Evolutionary conservation across 1,140 invertebrate species (phyloP), one percentile per base, ranked within the genome.

Genomic region (Tetramorium alpestre): DNA sequence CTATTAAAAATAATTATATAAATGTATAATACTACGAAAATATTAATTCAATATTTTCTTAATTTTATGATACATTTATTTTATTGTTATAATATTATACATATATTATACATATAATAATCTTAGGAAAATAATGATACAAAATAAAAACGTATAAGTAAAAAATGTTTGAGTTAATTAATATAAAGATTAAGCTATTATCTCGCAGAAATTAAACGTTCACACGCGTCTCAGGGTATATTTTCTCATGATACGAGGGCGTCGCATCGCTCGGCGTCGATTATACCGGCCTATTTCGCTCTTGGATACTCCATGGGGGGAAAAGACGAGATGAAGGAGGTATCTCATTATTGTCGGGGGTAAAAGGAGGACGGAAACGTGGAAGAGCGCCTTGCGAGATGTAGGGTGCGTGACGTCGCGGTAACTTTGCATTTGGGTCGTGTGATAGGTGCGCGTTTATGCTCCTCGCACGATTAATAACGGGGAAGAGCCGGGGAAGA

Each of bases 371-470:
- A 49, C 33, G 41, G 54, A 73, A 84, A 73, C 69, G 47, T 41
- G 67, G 80, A 82, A 73, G 69, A 72, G 25, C 51, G 41, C 28
- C 69, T 75, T 60, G 54, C 41, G 80, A 84, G 69, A 84, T 60
- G 41, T 60, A 47, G 41, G 67, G 67, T 82, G 67, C 80, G 67
- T 82, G 80, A 60, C 80, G 25, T 84, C 56, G 80, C 41, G 54
- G 69, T 84, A 84, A 73, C 56, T 84, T 84, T 84, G 69, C 80
- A 84, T 84, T 84, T 75, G 28, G 80, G 69, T 84, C 56, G 54
- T 75, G 69, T 84, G 80, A 75, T 84, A 84, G 41, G 54, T 75
- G 69, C 69, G 78, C 78, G 41, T 54, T 84, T 73, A 84, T 84
- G 67, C 54, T 28, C 69, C 54, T 75, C 54, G 67, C 69, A 73